These are phyloP conservation scores for Papilio helenus DNA, from an alignment of 1,140 invertebrate genomes.

Conservation along the genomic window DNA sequence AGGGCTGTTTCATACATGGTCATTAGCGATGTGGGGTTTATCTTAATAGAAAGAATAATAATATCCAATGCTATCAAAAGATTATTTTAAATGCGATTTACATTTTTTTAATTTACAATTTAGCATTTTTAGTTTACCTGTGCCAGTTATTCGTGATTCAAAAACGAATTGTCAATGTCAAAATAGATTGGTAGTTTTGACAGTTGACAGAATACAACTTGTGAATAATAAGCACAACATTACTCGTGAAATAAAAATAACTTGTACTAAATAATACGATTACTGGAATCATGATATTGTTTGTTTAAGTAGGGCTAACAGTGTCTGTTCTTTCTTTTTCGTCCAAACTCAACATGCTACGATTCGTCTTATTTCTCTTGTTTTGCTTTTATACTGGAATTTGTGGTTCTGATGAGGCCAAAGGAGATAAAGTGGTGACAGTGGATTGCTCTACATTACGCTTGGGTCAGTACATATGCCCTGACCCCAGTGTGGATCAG, in stretches of 20 bases:
- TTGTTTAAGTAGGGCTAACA: not conserved
- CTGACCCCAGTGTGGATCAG: conserved; percentile 89
- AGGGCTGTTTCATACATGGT: no score
- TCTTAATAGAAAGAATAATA: no score
- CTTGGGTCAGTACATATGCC: conserved; percentile 94
- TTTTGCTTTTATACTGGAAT: conserved; percentile 49
- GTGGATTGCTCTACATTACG: conserved; percentile 88
- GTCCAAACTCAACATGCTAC: conserved; percentile 13
- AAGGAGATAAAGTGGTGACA: conserved; percentile 57
- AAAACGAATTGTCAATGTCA: conserved; percentile 1
- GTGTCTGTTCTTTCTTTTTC: not conserved
- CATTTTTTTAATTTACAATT: no score
- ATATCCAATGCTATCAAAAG: no score
- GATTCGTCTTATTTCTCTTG: conserved; percentile 49
- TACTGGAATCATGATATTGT: not conserved
- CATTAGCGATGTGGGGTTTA: no score
- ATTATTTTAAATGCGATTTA: no score
- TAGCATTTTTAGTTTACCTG: not conserved
- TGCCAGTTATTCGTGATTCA: not conserved
- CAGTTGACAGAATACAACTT: not conserved
- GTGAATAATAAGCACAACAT: not conserved
- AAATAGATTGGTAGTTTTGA: not conserved
- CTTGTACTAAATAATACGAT: not conserved
- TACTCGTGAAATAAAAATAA: not conserved
- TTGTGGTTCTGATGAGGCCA: conserved; percentile 65